These are phyloP conservation scores for Tapirus terrestris DNA, from an alignment of 2,113 vertebrate species.

Conservation along the genomic window DNA sequence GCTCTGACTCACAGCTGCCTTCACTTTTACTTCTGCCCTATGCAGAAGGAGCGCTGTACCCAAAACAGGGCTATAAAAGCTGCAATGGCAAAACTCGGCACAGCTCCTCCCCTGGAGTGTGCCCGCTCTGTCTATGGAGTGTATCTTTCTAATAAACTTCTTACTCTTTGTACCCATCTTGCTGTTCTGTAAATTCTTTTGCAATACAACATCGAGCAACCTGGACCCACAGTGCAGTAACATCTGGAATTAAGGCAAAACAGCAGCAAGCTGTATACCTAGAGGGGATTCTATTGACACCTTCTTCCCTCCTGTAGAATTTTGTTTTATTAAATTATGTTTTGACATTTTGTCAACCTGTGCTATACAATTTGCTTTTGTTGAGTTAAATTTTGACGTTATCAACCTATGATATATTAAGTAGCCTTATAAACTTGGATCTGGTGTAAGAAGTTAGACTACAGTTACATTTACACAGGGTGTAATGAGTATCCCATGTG, in stretches of 20 bases:
- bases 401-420: not conserved
- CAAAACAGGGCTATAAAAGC: too few species aligned
- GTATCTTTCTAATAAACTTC: too few species aligned
- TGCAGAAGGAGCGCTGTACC: too few species aligned
- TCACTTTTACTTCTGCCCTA: too few species aligned
- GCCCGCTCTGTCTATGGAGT: too few species aligned
- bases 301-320: not conserved
- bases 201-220: too few species aligned
- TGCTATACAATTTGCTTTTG: conserved; percentile 17
- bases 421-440: not conserved
- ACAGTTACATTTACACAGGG: not conserved
- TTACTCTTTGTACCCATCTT: too few species aligned
- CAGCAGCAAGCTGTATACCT: not conserved
- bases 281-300: not conserved
- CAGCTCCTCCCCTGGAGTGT: too few species aligned
- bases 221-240: too few species aligned
- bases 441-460: not conserved
- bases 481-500: not conserved
- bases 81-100: too few species aligned
- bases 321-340: not conserved
- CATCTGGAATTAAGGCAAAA: not conserved
- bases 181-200: too few species aligned
- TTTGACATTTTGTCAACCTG: not conserved
- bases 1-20: too few species aligned
- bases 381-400: conserved; percentile 1